These are phyloP conservation scores for Delia radicum DNA, from an alignment of 1,140 invertebrate species.

Conservation along the genomic window DNA sequence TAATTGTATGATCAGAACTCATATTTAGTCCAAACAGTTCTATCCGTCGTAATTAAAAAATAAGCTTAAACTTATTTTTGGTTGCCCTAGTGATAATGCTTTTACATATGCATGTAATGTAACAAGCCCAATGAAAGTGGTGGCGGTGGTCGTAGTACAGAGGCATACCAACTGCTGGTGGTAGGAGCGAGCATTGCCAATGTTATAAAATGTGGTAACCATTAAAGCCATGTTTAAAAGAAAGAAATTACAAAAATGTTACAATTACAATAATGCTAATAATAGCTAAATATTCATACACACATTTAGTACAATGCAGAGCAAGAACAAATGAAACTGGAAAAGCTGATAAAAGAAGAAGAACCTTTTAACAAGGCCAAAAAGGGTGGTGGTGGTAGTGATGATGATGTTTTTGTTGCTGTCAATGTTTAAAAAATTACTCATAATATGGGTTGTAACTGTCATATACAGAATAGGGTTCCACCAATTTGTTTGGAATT, in stretches of 20 bases:
- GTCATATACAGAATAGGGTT: neutral
- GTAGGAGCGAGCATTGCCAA: too few species aligned
- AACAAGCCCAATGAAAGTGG: neutral
- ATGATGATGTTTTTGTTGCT: neutral
- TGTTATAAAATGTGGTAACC: neutral
- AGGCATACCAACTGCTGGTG: too few species aligned
- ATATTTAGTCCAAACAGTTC: too few species aligned
- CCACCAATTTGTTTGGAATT: too few species aligned
- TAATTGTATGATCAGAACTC: too few species aligned
- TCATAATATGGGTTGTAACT: neutral
- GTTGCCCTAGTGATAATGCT: too few species aligned
- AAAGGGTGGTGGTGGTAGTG: neutral
- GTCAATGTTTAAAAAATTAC: neutral
- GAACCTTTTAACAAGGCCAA: neutral
- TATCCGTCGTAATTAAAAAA: too few species aligned
- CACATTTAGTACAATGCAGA: neutral
- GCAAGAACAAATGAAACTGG: neutral
- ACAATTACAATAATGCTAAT: conserved; percentile 14
- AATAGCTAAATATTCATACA: neutral
- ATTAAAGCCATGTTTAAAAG: neutral
- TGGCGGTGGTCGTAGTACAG: too few species aligned
- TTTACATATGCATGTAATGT: too few species aligned
- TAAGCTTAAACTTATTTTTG: too few species aligned
- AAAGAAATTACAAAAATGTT: neutral
- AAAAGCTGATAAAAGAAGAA: too few species aligned